Conservation (phyloP, 2,797 vertebrate species). For the Pangasius sanitwongsei region DNA sequence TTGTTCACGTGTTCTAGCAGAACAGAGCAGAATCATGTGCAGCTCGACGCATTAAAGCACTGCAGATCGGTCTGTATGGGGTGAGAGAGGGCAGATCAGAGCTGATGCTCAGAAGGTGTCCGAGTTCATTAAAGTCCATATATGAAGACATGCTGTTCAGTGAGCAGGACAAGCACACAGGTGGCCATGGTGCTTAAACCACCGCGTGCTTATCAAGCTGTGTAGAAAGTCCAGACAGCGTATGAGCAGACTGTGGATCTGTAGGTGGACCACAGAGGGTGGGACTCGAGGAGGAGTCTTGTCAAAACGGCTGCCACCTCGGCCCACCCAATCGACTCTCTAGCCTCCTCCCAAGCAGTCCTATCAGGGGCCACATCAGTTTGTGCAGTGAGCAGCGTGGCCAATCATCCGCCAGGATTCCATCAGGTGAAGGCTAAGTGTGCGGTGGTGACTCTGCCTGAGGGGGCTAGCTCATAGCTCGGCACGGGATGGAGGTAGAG, state of each 20-base stretch:
- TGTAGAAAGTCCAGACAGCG: conserved; percentile 35
- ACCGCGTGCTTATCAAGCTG: conserved; percentile 25
- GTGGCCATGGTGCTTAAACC: conserved; percentile 32
- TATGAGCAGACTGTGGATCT: conserved; percentile 35
- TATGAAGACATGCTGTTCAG: conserved; percentile 59
- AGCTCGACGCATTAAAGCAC: conserved; percentile 8
- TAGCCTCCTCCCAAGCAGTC: conserved; percentile 58
- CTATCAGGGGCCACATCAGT: conserved; percentile 60
- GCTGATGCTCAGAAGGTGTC: conserved; percentile 17
- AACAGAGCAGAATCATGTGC: conserved; percentile 18
- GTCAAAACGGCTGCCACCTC: conserved; percentile 58
- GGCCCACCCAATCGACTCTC: conserved; percentile 39
- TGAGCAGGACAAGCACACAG: conserved; percentile 31
- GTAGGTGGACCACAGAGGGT: conserved; percentile 12
- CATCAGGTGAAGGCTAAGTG: conserved; percentile 60
- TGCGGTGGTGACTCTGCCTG: conserved; percentile 70
- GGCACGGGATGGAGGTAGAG: conserved; percentile 79
- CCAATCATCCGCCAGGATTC: conserved; percentile 56
- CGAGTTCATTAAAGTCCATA: conserved; percentile 52
- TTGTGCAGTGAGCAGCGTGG: conserved; percentile 42
- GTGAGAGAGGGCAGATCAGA: neutral
- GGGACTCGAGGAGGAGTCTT: conserved; percentile 13
- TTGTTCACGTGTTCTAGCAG: conserved; percentile 25
- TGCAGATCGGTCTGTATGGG: neutral
- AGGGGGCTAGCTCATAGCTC: conserved; percentile 78